Base-by-base conservation (phyloP, 2,797 vertebrate species). In the Anguilla obscura region DNA sequence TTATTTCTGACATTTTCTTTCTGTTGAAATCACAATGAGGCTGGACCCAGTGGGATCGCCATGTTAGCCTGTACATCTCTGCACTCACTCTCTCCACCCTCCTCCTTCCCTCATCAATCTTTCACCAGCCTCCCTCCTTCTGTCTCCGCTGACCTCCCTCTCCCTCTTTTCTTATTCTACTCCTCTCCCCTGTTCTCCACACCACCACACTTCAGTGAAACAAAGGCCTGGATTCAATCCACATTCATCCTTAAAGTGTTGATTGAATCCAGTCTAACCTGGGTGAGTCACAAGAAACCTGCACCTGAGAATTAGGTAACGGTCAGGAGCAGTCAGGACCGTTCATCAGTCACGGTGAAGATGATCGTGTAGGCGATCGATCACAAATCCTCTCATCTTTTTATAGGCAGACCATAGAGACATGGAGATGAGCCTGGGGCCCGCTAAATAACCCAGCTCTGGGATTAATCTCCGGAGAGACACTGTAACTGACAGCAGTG, bases 61-160 rank as follows among this genome's bases (percentile, higher is more conserved):
- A 48, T 45, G 33, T 71, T n/a, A 27, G 24, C 63, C 3, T 69
- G 63, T n/a, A 69, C 63, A n/a, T 9, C 63, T 69, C 60, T 63
- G 1, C 21, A 63, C 60, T 27, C 2, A n/a, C 16, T 88, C 52
- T 27, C 33, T 86, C 40, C 71, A 87, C 88, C 82, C 54, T 88
- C 85, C 84, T 85, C 30, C 79, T 5, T 27, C 2, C 24, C 16
- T 89, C 54, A 33, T 48, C 86, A 40, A 66, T 88, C 89, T 80
- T 45, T 89, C 85, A 80, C 79, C 36, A 33, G 86, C 86, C 87
- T 48, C 89, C 88, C 40, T 87, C 89, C 86, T 63, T 83, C 82
- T 87, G 86, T 50, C 86, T 91, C 88, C 48, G 91, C 91, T 91
- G 91, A 45, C 93, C 91, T 48, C 93, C 93, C 84, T 89, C 48